Base-by-base conservation (phyloP, 2,113 vertebrate species). In the Pampusana beccarii region DNA sequence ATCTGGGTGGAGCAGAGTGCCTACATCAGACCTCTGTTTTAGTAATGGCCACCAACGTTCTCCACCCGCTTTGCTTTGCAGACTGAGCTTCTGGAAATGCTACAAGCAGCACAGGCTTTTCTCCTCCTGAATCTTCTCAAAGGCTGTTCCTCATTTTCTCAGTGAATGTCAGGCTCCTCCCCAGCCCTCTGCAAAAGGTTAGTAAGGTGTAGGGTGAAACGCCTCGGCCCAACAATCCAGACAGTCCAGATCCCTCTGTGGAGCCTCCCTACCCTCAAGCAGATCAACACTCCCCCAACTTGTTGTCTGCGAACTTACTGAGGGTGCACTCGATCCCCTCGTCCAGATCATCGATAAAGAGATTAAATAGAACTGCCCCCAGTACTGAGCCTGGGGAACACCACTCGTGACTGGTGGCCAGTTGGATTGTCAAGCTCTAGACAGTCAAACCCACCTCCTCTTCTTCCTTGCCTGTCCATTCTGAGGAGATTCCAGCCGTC, bases 61-160 rank as follows among this genome's bases (percentile, higher is more conserved):
- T 82, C 67, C 12, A 17, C 33, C 33, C 5, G 0, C 71, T 67
- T 51, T 46, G 38, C 93, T 91, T 80, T 58, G 80, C 88, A 92
- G 54, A 33, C 84, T 9, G 11, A 93, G 50, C 84, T 79, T 51
- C 90, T 93, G 42, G 10, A 57, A 42, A 21, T 8, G 33, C 38
- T 46, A 4, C 79, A 57, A 90, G 80, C 80, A 94, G 69, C 91
- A 25, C 29, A 36, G 87, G 50, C 74, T 90, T 46, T 88, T 92
- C 80, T 95, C 70, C 93, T 93, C 67, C 77, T 86, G 54, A 72
- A 53, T 66, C 54, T 96, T 94, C 88, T 84, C 89, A 61, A 74
- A n/a, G 64, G 16, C 58, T 51, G 38, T 73, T 90, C 34, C 53
- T 56, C 12, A 0, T 71, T 38, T 77, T 89, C 79, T 77, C 57